Evolutionary conservation across 2,113 vertebrate species (phyloP).

Genomic region (Marcusenius ussheri): DNA sequence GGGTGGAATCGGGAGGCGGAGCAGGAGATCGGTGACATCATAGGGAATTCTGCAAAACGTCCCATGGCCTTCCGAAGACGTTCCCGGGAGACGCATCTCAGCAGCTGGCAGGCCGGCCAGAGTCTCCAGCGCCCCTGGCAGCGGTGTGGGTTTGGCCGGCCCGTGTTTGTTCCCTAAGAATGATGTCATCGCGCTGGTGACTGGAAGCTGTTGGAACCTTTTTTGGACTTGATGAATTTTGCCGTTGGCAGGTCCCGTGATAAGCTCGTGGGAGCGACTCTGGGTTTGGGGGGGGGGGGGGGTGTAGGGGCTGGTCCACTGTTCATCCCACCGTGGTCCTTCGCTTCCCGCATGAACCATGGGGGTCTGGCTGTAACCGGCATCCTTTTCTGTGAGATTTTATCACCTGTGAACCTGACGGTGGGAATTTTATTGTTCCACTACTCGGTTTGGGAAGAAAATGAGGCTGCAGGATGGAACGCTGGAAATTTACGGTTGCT

Average conservation of each 20-base stretch:
- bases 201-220: not conserved
- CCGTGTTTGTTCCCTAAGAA: not conserved
- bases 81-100: not conserved
- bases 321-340: not conserved
- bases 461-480: slow-evolving; percentile 22
- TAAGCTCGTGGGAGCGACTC: not conserved
- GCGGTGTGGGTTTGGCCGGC: not conserved
- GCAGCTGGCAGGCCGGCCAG: not conserved
- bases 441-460: not conserved
- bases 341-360: not conserved
- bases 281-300: too few species aligned
- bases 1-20: not conserved
- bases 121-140: not conserved
- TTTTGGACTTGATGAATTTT: not conserved
- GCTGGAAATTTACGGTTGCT: slow-evolving; percentile 23
- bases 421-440: not conserved
- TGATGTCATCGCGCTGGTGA: slow-evolving; percentile 1
- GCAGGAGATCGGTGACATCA: not conserved
- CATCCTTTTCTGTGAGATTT: not conserved
- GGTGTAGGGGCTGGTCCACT: not conserved
- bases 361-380: not conserved
- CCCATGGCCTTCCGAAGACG: not conserved
- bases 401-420: not conserved
- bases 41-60: not conserved
- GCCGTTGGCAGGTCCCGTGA: not conserved